phyloP scores from a whole-genome alignment of 1,140 invertebrate genomes.

The Bilobella aurantiaca region DNA sequence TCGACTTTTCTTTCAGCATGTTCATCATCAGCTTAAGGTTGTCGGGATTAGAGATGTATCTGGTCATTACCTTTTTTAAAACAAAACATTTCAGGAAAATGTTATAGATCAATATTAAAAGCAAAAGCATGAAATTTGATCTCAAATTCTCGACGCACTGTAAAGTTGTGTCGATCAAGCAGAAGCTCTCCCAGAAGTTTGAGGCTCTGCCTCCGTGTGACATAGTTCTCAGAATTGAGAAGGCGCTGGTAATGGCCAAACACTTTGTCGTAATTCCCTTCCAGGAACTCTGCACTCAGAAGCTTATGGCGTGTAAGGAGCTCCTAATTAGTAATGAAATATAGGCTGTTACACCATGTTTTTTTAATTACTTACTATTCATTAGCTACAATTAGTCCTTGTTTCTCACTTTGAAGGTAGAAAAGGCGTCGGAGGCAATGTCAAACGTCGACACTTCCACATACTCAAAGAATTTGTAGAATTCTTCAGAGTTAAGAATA shows the following conservation, averaged over 20 bases:
- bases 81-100: constrained; percentile 28
- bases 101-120: not conserved
- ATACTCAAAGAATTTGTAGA: constrained; percentile 99
- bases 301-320: constrained; percentile 96
- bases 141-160: constrained; percentile 55
- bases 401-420: constrained; percentile 91
- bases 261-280: constrained; percentile 96
- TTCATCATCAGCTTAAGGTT: constrained; percentile 99
- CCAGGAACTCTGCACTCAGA: constrained; percentile 94
- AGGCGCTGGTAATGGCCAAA: constrained; percentile 94
- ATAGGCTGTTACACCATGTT: not conserved
- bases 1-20: constrained; percentile 97
- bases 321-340: constrained; percentile 60
- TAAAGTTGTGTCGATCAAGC: constrained; percentile 97
- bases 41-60: constrained; percentile 97
- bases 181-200: constrained; percentile 95
- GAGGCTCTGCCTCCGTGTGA: constrained; percentile 78
- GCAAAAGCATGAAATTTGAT: not conserved
- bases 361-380: not conserved
- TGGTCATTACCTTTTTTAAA: constrained; percentile 88
- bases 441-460: constrained; percentile 99
- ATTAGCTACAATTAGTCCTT: not conserved
- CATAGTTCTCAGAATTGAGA: constrained; percentile 62
- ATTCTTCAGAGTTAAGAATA: constrained; percentile 92
- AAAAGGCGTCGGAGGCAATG: constrained; percentile 99